Conservation (phyloP, 2,888 invertebrate genomes). For the Tetramorium bicarinatum region DNA sequence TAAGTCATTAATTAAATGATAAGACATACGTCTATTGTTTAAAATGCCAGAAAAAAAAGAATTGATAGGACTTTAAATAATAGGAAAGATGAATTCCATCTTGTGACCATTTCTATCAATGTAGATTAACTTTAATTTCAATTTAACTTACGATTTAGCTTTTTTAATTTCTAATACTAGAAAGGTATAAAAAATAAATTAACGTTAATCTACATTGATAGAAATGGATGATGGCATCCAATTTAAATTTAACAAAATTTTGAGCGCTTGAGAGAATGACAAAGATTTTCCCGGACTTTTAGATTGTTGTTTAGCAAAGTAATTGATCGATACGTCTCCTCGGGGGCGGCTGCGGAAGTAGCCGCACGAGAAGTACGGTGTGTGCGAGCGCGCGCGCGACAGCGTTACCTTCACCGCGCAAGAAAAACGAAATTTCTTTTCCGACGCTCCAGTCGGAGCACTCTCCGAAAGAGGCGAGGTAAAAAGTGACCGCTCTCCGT, state of each 20-base stretch:
- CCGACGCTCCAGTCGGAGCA: conserved; percentile 58
- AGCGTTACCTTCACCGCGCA: conserved; percentile 34
- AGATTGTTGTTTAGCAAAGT: background rate
- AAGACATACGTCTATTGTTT: background rate
- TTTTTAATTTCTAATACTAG: too few species aligned
- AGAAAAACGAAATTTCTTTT: conserved; percentile 61
- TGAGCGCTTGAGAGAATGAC: background rate
- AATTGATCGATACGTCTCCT: conserved; percentile 35
- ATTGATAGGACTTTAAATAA: background rate
- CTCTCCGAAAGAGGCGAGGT: conserved; percentile 61
- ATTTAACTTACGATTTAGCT: too few species aligned
- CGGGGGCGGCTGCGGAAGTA: conserved; percentile 8
- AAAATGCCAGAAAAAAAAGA: background rate
- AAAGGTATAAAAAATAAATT: too few species aligned
- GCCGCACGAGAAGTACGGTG: background rate
- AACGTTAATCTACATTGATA: too few species aligned
- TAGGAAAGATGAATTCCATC: background rate
- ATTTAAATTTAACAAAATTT: too few species aligned
- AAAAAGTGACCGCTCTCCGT: conserved; percentile 58
- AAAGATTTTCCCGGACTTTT: background rate
- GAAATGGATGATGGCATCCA: too few species aligned
- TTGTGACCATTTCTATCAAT: too few species aligned
- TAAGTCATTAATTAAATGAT: background rate
- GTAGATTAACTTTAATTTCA: too few species aligned
- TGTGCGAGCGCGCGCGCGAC: background rate